Conservation (phyloP, 1,140 invertebrate genomes). For the Lepidurus arcticus region DNA sequence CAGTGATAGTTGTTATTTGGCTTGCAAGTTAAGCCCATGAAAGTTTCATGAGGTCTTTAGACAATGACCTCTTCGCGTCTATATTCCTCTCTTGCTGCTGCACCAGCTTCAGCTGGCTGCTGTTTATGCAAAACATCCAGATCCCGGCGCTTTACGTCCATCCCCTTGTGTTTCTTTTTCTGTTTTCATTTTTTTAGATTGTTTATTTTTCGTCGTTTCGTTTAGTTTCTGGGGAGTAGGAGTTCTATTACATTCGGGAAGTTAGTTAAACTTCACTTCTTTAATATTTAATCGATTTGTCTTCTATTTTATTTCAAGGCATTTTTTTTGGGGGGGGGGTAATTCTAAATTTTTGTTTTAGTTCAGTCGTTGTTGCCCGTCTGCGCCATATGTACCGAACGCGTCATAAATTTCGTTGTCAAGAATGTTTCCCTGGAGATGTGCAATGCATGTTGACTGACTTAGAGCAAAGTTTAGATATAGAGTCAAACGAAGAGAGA, state of each 20-base stretch:
- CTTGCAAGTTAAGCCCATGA: not conserved
- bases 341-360: not conserved
- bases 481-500: not conserved
- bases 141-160: not conserved
- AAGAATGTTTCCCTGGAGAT: slow-evolving; percentile 14
- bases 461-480: not conserved
- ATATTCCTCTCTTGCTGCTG: not conserved
- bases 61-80: not conserved
- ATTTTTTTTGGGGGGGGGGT: too few species aligned
- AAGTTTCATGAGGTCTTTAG: slow-evolving; percentile 4
- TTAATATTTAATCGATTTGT: too few species aligned
- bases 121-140: not conserved
- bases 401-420: slow-evolving; percentile 6
- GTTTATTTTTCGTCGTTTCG: too few species aligned
- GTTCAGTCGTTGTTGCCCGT: not conserved
- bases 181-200: too few species aligned
- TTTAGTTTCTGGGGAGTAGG: too few species aligned
- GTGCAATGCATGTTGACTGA: not conserved
- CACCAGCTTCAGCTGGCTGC: not conserved
- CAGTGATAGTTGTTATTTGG: not conserved
- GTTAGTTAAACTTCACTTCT: too few species aligned
- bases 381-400: not conserved
- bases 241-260: too few species aligned
- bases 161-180: not conserved
- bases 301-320: too few species aligned